These are phyloP conservation scores for Virgularia gustaviana DNA, from an alignment of 92 coral and sea anemone genomes.

Conservation along the genomic window DNA sequence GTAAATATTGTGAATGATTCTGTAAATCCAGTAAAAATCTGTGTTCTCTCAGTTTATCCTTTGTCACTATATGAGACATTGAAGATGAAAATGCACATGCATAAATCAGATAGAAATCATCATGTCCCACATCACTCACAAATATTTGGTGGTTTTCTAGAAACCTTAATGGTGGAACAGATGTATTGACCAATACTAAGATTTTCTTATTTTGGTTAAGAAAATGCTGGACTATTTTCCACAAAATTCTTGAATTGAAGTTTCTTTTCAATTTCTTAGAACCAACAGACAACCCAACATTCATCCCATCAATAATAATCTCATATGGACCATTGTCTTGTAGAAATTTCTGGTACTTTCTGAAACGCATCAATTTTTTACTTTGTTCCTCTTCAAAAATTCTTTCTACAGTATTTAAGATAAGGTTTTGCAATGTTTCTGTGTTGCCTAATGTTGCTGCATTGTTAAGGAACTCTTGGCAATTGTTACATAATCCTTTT, in stretches of 20 bases:
- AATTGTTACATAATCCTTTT: slow-evolving; percentile 63
- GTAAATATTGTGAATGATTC: slow-evolving; percentile 60
- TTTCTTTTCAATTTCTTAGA: slow-evolving; percentile 32
- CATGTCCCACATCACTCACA: slow-evolving; percentile 51
- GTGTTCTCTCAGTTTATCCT: slow-evolving; percentile 83
- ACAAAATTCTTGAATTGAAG: slow-evolving; percentile 49
- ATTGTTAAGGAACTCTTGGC: slow-evolving; percentile 49
- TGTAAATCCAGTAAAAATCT: slow-evolving; percentile 59
- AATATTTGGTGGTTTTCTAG: slow-evolving; percentile 37
- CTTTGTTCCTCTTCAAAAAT: slow-evolving; percentile 10
- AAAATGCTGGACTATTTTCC: slow-evolving; percentile 48
- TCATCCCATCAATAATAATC: slow-evolving; percentile 84
- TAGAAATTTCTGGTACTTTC: slow-evolving; percentile 47
- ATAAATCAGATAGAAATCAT: slow-evolving; percentile 76
- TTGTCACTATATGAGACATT: slow-evolving; percentile 61
- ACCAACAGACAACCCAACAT: slow-evolving; percentile 66
- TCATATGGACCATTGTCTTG: slow-evolving; percentile 65
- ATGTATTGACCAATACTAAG: slow-evolving; percentile 60
- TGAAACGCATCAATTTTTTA: slow-evolving; percentile 39
- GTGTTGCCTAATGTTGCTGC: slow-evolving; percentile 21
- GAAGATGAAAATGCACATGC: slow-evolving; percentile 70
- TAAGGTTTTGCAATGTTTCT: slow-evolving; percentile 37
- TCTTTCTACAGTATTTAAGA: slow-evolving; percentile 38
- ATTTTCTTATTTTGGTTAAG: slow-evolving; percentile 57
- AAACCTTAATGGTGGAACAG: slow-evolving; percentile 46